These are phyloP conservation scores for Phymorhynchus buccinoides DNA, from an alignment of 1,140 invertebrate species.

Conservation along the genomic window DNA sequence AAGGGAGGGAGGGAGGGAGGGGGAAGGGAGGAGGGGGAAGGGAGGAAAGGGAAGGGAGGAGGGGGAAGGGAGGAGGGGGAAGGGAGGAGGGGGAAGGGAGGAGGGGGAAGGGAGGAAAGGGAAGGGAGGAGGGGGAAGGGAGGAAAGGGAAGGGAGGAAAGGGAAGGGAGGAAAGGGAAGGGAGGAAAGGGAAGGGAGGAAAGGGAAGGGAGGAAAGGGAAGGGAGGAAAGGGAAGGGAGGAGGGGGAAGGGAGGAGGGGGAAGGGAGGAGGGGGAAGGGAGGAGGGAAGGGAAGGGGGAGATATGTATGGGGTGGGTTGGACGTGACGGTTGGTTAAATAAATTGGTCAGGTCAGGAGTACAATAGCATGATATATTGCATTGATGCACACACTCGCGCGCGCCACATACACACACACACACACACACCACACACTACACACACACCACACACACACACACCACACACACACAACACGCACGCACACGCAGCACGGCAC, in stretches of 20 bases:
- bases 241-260: neutral
- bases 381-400: no score
- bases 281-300: neutral
- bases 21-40: neutral
- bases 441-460: no score
- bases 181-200: neutral
- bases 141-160: neutral
- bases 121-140: neutral
- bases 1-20: neutral
- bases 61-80: neutral
- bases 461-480: no score
- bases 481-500: neutral
- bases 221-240: neutral
- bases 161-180: neutral
- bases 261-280: neutral
- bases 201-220: neutral
- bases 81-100: neutral
- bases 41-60: neutral
- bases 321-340: no score
- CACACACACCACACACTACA: no score
- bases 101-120: neutral
- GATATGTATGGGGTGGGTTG: conserved; percentile 4
- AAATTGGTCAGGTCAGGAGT: no score
- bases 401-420: no score
- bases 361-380: no score